A percentile compares a stretch with the other conserved stretches of the same genome.
These are phyloP conservation scores for Uromys caudimaculatus DNA, from an alignment of 2,797 vertebrate genomes.

Conservation along the genomic window DNA sequence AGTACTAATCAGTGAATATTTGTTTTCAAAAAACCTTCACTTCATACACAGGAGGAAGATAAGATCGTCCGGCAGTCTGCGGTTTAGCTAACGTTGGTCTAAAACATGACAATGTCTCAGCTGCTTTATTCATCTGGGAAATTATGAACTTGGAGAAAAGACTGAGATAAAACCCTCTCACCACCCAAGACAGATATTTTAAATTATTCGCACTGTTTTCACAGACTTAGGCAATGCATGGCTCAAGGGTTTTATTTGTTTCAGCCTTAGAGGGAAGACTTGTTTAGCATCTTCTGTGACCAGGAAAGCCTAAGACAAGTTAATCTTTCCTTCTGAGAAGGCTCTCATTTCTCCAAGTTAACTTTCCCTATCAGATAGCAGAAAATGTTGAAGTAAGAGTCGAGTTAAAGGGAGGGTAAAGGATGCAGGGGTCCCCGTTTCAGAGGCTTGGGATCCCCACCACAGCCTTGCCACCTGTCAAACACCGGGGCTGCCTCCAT, in stretches of 20 bases:
- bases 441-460: not conserved
- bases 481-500: slow-evolving; percentile 11
- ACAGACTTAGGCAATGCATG: slow-evolving; percentile 1
- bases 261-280: slow-evolving; percentile 17
- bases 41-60: slow-evolving; percentile 24
- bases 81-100: slow-evolving; percentile 20
- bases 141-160: slow-evolving; percentile 7
- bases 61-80: not conserved
- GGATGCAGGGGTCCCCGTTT: not conserved
- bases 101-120: slow-evolving; percentile 37
- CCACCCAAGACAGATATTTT: slow-evolving; percentile 32
- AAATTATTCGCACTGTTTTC: slow-evolving; percentile 23
- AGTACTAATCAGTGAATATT: slow-evolving; percentile 45
- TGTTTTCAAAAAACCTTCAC: not conserved
- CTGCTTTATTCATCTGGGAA: slow-evolving; percentile 41
- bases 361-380: not conserved
- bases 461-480: not conserved
- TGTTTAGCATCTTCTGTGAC: not conserved
- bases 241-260: slow-evolving; percentile 33
- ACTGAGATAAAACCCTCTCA: slow-evolving; percentile 47
- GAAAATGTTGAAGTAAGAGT: slow-evolving; percentile 14
- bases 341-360: slow-evolving; percentile 40
- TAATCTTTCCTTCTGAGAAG: slow-evolving; percentile 43
- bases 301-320: slow-evolving; percentile 38
- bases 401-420: not conserved